Conservation (phyloP, 2,113 vertebrate genomes). For the Aegithalos caudatus region DNA sequence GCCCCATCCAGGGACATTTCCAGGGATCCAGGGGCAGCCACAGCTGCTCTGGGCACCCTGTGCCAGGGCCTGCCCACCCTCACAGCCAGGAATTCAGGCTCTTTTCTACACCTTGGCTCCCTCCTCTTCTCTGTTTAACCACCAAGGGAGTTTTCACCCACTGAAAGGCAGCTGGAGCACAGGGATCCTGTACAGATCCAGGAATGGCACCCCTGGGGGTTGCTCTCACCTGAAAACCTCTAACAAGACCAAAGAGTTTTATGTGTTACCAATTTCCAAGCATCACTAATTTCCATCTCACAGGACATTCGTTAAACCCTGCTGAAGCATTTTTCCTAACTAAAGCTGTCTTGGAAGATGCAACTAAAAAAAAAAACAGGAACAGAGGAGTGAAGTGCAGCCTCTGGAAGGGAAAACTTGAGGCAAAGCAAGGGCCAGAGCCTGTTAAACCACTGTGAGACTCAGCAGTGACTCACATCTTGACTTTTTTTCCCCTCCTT, state of each 20-base stretch:
- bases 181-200: rapidly evolving
- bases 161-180: background rate
- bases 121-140: background rate
- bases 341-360: background rate
- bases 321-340: background rate
- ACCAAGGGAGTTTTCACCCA: background rate
- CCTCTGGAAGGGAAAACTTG: background rate
- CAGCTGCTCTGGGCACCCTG: background rate
- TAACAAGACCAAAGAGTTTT: background rate
- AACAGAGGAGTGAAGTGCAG: background rate
- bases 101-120: background rate
- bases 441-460: background rate
- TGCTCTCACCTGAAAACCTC: background rate
- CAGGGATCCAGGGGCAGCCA: background rate
- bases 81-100: background rate
- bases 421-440: background rate
- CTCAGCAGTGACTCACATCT: conserved; percentile 35
- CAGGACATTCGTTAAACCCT: background rate
- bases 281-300: background rate
- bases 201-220: background rate
- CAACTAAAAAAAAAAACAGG: background rate
- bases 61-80: rapidly evolving
- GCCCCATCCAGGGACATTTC: rapidly evolving
- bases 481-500: background rate
- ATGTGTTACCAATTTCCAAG: background rate